These are phyloP conservation scores for Lapara coniferarum DNA, from an alignment of 2,888 invertebrate genomes.

Conservation along the genomic window DNA sequence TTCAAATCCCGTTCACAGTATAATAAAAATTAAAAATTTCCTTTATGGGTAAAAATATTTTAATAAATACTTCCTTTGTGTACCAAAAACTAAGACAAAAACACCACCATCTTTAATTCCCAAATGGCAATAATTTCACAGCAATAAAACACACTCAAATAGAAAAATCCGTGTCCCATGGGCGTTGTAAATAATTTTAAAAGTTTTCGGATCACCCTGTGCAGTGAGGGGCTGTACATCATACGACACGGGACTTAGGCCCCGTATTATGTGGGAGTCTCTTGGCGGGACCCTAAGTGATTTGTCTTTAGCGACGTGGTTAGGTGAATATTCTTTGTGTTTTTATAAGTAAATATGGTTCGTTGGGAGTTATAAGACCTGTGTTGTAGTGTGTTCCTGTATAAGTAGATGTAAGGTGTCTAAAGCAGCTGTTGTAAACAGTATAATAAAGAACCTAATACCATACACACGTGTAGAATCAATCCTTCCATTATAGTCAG, in stretches of 20 bases:
- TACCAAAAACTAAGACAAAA: not conserved
- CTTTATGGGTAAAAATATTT: too few relatives aligned
- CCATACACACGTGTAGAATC: too few relatives aligned
- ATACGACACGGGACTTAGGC: slow-evolving; percentile 18
- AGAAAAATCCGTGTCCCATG: slow-evolving; percentile 8
- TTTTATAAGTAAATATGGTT: slow-evolving; percentile 4
- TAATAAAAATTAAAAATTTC: too few relatives aligned
- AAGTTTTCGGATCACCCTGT: slow-evolving; percentile 18
- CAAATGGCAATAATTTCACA: slow-evolving; percentile 20
- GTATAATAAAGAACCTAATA: too few relatives aligned
- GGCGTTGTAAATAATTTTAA: slow-evolving; percentile 16
- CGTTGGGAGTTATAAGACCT: not conserved
- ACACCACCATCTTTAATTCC: slow-evolving; percentile 17
- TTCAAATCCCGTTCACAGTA: too few relatives aligned
- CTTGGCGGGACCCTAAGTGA: slow-evolving; percentile 55
- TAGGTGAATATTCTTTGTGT: slow-evolving; percentile 32
- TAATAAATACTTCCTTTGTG: not conserved
- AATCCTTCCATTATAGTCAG: too few relatives aligned
- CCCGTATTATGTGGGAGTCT: slow-evolving; percentile 17
- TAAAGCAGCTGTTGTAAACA: too few relatives aligned
- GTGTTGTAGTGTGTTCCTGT: too few relatives aligned
- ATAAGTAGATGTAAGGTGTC: too few relatives aligned
- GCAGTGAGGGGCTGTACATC: slow-evolving; percentile 15
- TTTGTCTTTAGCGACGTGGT: slow-evolving; percentile 49
- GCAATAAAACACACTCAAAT: slow-evolving; percentile 20